Percentiles rank a stretch among this genome's conserved stretches.
phyloP scores from a whole-genome alignment of 2,113 vertebrate genomes.

The Eubucco bourcierii region DNA sequence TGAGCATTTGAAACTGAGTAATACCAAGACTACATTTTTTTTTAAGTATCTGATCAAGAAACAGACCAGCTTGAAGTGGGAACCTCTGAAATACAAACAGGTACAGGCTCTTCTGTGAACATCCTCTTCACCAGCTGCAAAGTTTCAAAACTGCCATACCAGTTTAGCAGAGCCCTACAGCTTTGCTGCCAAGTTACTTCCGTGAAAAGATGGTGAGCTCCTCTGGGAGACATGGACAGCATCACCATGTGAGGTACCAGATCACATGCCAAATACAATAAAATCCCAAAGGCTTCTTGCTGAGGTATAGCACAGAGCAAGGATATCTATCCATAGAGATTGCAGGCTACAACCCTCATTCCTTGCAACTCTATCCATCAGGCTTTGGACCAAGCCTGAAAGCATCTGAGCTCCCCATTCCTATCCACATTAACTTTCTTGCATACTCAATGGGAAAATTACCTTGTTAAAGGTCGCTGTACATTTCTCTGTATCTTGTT shows the following conservation, averaged over 20 bases:
- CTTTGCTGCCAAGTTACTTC: neutral
- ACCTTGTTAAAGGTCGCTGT: neutral
- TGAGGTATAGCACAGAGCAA: neutral
- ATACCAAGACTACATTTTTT: neutral
- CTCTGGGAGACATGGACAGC: neutral
- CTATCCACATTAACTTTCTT: neutral
- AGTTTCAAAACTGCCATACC: conserved; percentile 2
- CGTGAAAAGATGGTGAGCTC: neutral
- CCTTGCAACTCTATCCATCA: neutral
- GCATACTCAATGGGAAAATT: neutral
- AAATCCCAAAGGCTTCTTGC: neutral
- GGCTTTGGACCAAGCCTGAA: neutral
- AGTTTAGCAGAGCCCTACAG: neutral
- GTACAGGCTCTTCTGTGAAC: neutral
- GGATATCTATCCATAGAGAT: neutral
- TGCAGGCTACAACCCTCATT: rapidly evolving
- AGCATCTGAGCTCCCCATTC: neutral
- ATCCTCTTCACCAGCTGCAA: conserved; percentile 1
- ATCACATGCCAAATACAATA: rapidly evolving
- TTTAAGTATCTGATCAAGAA: neutral
- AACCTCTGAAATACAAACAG: neutral
- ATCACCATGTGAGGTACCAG: rapidly evolving
- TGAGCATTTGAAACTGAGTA: neutral
- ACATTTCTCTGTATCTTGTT: neutral
- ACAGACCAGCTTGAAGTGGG: neutral